Percentiles rank a stretch among this genome's conserved stretches.
These are phyloP conservation scores for Nasonia oneida DNA, from an alignment of 2,888 invertebrate species.

Conservation along the genomic window DNA sequence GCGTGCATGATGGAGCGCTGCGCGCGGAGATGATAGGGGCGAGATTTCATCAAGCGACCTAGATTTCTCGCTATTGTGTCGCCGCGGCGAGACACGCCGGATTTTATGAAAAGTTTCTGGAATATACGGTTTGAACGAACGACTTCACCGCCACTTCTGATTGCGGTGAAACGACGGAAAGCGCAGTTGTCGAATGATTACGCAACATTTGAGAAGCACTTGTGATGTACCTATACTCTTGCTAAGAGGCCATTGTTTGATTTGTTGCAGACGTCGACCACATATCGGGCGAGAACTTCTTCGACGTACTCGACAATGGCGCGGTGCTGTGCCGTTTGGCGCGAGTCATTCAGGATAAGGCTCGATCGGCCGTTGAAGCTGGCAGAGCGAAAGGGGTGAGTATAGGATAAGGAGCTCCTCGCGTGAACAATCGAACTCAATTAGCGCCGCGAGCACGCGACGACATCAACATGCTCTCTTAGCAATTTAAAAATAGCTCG, in stretches of 20 bases:
- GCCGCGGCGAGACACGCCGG: not conserved
- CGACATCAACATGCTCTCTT: not conserved
- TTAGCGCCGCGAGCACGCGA: conserved; percentile 11
- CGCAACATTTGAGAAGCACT: no score
- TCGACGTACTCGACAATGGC: conserved; percentile 91
- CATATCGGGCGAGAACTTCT: conserved; percentile 88
- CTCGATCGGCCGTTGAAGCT: conserved; percentile 84
- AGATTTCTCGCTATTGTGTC: not conserved
- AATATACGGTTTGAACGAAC: no score
- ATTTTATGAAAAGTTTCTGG: not conserved
- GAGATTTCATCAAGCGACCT: conserved; percentile 55
- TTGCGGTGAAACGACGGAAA: no score
- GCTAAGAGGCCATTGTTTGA: not conserved
- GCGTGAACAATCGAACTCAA: conserved; percentile 42
- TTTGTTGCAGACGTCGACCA: conserved; percentile 84
- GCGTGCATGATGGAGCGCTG: not conserved
- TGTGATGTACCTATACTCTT: no score
- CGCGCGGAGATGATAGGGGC: conserved; percentile 34
- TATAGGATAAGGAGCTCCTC: conserved; percentile 36
- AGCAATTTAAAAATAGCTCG: no score
- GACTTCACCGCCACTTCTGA: not conserved
- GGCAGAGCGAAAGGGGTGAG: conserved; percentile 84
- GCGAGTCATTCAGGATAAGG: conserved; percentile 88
- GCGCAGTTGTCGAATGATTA: no score
- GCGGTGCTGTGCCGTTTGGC: conserved; percentile 91